phyloP scores from a whole-genome alignment of 2,113 vertebrate genomes.

The Cathartes aura region DNA sequence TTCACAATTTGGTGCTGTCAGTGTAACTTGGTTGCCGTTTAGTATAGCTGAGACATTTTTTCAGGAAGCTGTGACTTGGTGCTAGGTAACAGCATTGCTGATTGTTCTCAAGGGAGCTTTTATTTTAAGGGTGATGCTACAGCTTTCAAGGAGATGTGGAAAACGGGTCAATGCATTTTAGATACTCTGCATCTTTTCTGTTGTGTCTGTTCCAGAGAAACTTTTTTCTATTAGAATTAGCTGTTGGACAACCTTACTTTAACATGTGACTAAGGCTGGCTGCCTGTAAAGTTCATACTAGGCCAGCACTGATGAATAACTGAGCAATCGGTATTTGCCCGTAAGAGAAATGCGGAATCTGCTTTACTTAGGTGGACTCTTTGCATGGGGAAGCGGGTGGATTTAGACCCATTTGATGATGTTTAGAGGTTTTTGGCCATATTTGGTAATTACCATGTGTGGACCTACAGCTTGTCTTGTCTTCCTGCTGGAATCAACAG shows the following conservation, averaged over 20 bases:
- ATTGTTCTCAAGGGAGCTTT: background rate
- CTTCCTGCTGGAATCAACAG: background rate
- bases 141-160: background rate
- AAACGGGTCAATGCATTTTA: background rate
- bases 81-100: conserved; percentile 19
- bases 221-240: background rate
- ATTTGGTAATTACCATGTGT: conserved; percentile 6
- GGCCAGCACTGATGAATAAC: conserved; percentile 41
- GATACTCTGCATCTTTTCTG: background rate
- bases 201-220: background rate
- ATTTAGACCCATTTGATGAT: background rate
- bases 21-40: conserved; percentile 15
- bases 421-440: background rate
- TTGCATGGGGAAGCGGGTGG: background rate
- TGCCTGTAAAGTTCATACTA: conserved; percentile 12
- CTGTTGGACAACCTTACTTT: background rate
- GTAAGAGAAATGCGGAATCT: background rate
- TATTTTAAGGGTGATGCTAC: background rate
- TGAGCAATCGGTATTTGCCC: background rate
- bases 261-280: background rate
- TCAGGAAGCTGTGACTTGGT: background rate
- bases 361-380: background rate
- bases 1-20: background rate
- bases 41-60: background rate
- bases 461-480: background rate